Evolutionary conservation across 2,888 invertebrate species (phyloP).

Genomic region (Epinotia demarniana): DNA sequence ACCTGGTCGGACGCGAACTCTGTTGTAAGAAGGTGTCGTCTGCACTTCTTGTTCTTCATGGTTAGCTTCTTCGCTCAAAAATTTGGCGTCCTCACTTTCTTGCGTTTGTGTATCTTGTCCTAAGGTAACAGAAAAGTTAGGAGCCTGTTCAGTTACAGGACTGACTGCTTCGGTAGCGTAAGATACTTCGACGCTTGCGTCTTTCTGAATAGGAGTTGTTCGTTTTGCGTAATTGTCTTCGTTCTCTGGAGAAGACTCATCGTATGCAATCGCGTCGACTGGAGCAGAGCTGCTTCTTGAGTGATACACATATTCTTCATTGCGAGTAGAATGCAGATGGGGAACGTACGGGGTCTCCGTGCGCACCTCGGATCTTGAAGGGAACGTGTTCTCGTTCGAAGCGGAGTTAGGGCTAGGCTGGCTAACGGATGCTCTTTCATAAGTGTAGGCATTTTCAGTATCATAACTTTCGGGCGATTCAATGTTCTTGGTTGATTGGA

Average conservation of each 20-base stretch:
- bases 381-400: constrained; percentile 60
- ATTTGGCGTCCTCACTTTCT: constrained; percentile 57
- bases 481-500: constrained; percentile 57
- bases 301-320: constrained; percentile 62
- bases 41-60: constrained; percentile 71
- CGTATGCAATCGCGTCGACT: constrained; percentile 59
- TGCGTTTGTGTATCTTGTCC: constrained; percentile 56
- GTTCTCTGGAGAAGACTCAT: constrained; percentile 61
- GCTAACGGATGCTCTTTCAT: constrained; percentile 70
- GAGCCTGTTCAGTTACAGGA: constrained; percentile 60
- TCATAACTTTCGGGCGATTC: constrained; percentile 66
- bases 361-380: constrained; percentile 58
- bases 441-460: constrained; percentile 76
- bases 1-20: constrained; percentile 75
- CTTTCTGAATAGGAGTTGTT: constrained; percentile 60
- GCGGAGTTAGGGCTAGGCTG: constrained; percentile 60
- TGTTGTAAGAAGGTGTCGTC: constrained; percentile 77
- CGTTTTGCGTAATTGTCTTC: constrained; percentile 60
- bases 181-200: constrained; percentile 55
- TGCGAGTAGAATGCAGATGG: constrained; percentile 57
- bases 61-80: constrained; percentile 53
- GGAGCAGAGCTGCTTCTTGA: constrained; percentile 64
- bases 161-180: constrained; percentile 61
- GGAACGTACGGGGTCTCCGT: constrained; percentile 64
- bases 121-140: constrained; percentile 58